phyloP scores from a whole-genome alignment of 2,113 vertebrate genomes.

The Axis porcinus region DNA sequence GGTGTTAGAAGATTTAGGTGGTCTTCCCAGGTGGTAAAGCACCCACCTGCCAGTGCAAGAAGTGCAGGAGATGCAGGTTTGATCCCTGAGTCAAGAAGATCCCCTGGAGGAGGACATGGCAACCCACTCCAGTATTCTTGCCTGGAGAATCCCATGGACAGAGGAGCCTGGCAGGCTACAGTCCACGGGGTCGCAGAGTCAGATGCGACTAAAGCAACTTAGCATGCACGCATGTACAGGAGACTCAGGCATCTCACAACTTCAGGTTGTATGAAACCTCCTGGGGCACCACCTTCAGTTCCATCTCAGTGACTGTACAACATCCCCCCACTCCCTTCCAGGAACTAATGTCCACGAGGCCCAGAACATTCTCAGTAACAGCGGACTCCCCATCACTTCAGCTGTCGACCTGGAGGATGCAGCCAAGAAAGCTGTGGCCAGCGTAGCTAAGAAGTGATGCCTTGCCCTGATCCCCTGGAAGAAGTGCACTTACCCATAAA shows the following conservation, averaged over 20 bases:
- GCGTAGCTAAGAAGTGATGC: slow-evolving; percentile 86
- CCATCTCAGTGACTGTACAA: background rate
- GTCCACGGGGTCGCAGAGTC: background rate
- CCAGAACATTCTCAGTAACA: slow-evolving; percentile 90
- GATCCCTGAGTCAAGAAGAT: background rate
- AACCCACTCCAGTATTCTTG: background rate
- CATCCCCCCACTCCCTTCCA: slow-evolving; percentile 59
- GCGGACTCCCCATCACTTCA: slow-evolving; percentile 91
- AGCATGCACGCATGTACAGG: background rate
- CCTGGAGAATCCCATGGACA: background rate
- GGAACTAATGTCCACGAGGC: slow-evolving; percentile 97
- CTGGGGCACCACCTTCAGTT: background rate
- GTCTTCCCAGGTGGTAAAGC: background rate
- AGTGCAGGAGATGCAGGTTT: background rate
- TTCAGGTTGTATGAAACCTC: background rate
- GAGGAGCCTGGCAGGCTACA: background rate
- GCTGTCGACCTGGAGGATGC: slow-evolving; percentile 94
- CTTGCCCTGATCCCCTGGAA: background rate
- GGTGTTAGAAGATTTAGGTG: background rate
- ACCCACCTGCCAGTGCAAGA: background rate
- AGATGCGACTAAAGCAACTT: background rate
- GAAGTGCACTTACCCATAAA: background rate
- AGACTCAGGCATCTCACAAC: background rate
- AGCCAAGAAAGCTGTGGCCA: slow-evolving; percentile 93
- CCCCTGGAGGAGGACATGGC: background rate